Evolutionary conservation across 2,797 vertebrate genomes (phyloP), one percentile per base, ranked within the genome.

Genomic region (Sebastiscus tertius): DNA sequence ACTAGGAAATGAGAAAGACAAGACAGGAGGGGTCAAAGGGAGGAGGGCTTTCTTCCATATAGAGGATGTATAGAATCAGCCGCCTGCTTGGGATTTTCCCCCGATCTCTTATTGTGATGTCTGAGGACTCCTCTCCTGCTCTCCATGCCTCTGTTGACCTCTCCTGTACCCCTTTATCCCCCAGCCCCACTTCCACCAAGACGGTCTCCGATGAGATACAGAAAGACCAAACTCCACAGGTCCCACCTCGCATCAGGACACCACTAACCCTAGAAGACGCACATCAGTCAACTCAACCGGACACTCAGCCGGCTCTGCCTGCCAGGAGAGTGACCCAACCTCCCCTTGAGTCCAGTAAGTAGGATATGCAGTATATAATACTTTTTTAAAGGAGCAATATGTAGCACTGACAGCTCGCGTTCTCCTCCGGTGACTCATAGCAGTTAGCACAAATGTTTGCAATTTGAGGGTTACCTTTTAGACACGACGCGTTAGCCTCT

Each of bases 241-340:
- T 94, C 22, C 93, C 89, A 12, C 90, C 88, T n/a, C 87, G 91
- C 54, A 85, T 66, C 75, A 88, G 66, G 82, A 82, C 59, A 24
- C 24, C 79, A 2, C 76, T 78, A 46, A 52, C 26, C 39, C 70
- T 60, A 78, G 92, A 90, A 13, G 83, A 55, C 54, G 1, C 49
- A 16, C 81, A 81, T 9, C 79, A 72, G 61, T 71, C 82, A 11
- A 18, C 33, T 61, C 84, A 75, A 11, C 59, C 72, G 4, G 83
- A 89, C n/a, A 12, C 20, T n/a, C 79, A 83, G 10, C 87, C 29
- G 1, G 22, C 49, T 73, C 68, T 80, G 42, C 86, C 83, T 58
- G 18, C 71, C 1, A 60, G 67, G 54, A 88, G 27, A 22, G 42
- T 77, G 52, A 31, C 75, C 10, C 87, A 75, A 16, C 75, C 14